Evolutionary conservation across 1,140 invertebrate genomes (phyloP).

Genomic region (Chironomus striatipennis): DNA sequence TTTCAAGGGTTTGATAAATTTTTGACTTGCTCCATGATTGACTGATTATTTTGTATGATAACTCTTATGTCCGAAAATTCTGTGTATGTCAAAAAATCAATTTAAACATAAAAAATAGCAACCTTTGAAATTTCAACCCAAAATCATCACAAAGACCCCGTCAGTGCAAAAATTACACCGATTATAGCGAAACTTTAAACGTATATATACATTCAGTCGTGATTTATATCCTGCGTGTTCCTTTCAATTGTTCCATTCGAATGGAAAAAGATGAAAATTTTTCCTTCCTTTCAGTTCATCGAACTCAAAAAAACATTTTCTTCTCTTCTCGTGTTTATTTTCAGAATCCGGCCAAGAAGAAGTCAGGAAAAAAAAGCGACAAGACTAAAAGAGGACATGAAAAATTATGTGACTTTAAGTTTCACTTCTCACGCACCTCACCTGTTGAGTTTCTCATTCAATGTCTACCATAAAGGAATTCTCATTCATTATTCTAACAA

Average conservation of each 20-base stretch:
- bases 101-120: too few relatives aligned
- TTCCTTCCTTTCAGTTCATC: not conserved
- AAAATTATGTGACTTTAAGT: not conserved
- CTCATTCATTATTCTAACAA: too few relatives aligned
- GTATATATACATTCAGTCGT: not conserved
- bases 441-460: not conserved
- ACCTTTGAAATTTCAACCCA: too few relatives aligned
- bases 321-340: not conserved
- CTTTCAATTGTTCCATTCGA: not conserved
- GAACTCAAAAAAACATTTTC: not conserved
- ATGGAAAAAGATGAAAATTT: not conserved
- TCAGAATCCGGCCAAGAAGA: not conserved
- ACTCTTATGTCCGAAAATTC: too few relatives aligned
- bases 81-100: too few relatives aligned
- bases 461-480: not conserved
- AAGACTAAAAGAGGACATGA: not conserved
- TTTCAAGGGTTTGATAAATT: too few relatives aligned
- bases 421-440: not conserved
- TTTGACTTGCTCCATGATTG: too few relatives aligned
- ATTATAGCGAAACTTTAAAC: too few relatives aligned
- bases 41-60: too few relatives aligned
- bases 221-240: constrained; percentile 1
- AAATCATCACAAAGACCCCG: too few relatives aligned
- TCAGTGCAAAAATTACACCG: too few relatives aligned
- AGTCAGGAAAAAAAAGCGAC: not conserved